Conservation (phyloP, 1,140 invertebrate genomes). For the Leptinotarsa lineolata region DNA sequence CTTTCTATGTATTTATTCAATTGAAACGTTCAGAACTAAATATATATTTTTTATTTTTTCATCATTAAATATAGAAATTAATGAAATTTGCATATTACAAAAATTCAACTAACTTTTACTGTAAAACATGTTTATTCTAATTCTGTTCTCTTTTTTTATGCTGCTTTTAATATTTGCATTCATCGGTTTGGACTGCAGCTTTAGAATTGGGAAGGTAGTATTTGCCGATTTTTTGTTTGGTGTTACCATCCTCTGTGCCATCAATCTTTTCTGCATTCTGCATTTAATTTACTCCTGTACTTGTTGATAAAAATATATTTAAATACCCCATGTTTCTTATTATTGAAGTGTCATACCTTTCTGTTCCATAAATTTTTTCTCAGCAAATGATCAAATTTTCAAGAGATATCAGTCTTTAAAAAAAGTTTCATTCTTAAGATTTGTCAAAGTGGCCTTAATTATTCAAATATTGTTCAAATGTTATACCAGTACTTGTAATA, state of each 20-base stretch:
- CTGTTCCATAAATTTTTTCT: too few relatives aligned
- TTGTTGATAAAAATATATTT: neutral
- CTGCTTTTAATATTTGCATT: conserved; percentile 48
- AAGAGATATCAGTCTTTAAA: neutral
- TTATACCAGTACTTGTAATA: conserved; percentile 27
- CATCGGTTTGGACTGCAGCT: conserved; percentile 56
- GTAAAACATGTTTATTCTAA: conserved; percentile 22
- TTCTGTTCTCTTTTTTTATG: conserved; percentile 47
- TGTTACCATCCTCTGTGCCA: conserved; percentile 66
- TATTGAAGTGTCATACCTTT: too few relatives aligned
- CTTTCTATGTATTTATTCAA: too few relatives aligned
- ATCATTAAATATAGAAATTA: too few relatives aligned
- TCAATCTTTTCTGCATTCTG: conserved; percentile 67
- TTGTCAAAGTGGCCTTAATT: conserved; percentile 12
- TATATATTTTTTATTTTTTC: too few relatives aligned
- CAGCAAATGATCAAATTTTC: too few relatives aligned
- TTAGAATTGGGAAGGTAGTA: conserved; percentile 74
- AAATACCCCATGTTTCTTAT: too few relatives aligned
- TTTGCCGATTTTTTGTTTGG: conserved; percentile 70
- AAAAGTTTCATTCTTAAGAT: neutral
- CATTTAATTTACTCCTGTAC: conserved; percentile 58
- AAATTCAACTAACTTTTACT: too few relatives aligned
- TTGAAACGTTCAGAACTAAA: too few relatives aligned
- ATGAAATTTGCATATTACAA: too few relatives aligned
- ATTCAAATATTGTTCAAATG: neutral